Evolutionary conservation across 2,797 vertebrate genomes (phyloP).

Genomic region (Xiphophorus birchmanni): DNA sequence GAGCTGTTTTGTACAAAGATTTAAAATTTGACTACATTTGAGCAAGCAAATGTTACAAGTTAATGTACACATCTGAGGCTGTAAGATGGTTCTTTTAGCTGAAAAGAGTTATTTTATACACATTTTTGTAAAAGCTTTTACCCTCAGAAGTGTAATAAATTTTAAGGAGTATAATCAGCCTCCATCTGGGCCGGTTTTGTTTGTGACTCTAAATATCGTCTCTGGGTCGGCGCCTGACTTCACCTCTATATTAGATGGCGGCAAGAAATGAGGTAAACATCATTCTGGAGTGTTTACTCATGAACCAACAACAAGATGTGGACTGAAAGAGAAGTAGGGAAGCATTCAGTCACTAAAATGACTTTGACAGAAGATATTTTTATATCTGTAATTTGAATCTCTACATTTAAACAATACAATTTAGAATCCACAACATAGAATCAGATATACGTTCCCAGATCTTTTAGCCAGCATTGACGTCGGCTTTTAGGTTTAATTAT

Average conservation of each 20-base stretch:
- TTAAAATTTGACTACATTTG: no score
- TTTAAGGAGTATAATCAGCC: no score
- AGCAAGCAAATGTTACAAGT: no score
- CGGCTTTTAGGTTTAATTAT: background rate
- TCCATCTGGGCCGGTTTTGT: no score
- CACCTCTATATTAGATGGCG: background rate
- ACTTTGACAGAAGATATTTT: background rate
- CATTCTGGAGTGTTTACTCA: background rate
- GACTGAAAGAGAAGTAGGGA: background rate
- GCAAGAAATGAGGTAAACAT: constrained; percentile 1
- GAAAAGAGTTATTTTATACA: no score
- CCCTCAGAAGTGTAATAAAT: no score
- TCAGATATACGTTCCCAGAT: background rate
- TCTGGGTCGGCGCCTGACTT: background rate
- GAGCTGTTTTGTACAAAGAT: no score
- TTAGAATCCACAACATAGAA: background rate
- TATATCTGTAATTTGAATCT: background rate
- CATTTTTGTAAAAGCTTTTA: no score
- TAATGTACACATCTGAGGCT: no score
- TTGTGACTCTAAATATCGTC: no score
- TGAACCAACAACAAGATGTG: background rate
- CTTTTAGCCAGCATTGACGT: background rate
- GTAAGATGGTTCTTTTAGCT: no score
- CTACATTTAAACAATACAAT: background rate
- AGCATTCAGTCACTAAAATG: background rate